Evolutionary conservation across 2,888 invertebrate species (phyloP).

Genomic region (Notodonta ziczac): DNA sequence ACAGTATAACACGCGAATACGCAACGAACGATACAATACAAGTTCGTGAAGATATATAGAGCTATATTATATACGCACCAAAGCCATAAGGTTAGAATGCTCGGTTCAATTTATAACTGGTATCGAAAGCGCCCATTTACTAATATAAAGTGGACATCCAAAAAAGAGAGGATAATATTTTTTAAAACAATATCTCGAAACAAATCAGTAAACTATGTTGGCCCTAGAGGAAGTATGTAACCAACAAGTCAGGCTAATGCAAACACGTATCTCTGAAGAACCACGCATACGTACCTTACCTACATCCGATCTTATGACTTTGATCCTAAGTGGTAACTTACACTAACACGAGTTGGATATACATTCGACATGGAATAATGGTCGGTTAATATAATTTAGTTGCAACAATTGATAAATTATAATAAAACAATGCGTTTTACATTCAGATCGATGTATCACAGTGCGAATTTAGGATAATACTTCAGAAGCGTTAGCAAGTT

Average conservation of each 20-base stretch:
- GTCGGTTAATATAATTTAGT: conserved; percentile 11
- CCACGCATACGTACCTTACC: background rate
- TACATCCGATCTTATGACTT: background rate
- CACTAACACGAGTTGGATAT: conserved; percentile 1
- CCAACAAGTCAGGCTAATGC: too few species aligned
- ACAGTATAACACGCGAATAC: conserved; percentile 19
- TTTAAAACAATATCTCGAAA: too few species aligned
- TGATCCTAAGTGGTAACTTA: background rate
- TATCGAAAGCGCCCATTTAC: too few species aligned
- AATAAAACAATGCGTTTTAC: conserved; percentile 13
- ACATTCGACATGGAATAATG: conserved; percentile 9
- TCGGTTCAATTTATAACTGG: too few species aligned
- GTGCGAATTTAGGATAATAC: conserved; percentile 17
- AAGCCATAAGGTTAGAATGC: background rate
- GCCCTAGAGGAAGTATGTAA: background rate
- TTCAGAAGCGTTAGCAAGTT: conserved; percentile 19
- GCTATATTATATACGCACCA: background rate
- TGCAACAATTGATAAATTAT: conserved; percentile 15
- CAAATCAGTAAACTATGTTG: too few species aligned
- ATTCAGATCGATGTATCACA: conserved; percentile 42
- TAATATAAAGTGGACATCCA: too few species aligned
- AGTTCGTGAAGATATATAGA: conserved; percentile 8
- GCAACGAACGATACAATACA: background rate
- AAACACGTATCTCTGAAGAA: background rate
- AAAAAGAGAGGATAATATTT: too few species aligned